Base-by-base conservation (phyloP, 2,113 vertebrate genomes). In the Thalassarche chlororhynchos region DNA sequence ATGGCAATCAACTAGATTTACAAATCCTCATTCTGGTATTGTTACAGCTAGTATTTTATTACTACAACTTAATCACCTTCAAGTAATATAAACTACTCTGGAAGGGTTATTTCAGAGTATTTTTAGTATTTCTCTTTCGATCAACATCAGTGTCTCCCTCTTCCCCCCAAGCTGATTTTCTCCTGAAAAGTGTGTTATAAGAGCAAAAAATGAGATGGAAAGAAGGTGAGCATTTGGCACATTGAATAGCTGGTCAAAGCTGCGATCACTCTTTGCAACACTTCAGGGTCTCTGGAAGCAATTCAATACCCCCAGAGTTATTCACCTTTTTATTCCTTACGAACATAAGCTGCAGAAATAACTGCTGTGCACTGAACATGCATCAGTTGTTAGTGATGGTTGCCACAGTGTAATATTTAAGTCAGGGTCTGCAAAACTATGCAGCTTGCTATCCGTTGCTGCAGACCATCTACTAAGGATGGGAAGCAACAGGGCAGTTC, bases 11-110 rank as follows among this genome's bases (percentile, higher is more conserved):
- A 66, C 14, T 38, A 32, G n/a, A 75, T 84, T 74, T 87, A 29
- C 55, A 90, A 78, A 81, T 81, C 51, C 60, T 94, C 5, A 0
- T 32, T 40, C 72, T 92, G 52, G n/a, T 89, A 55, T 51, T 92
- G 65, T 72, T 90, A 92, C 68, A 84, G 64, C 68, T 86, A 42
- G 62, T 70, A 54, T 70, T 96, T 89, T 71, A 90, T 60, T 86
- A 26, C 42, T 54, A 62, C 16, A 92, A 68, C 31, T 75, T 70
- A 38, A 60, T 64, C 46, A 84, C 9, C 52, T 90, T 31, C 80
- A 89, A 78, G 72, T 90, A 81, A 83, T 5, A 90, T 32, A 77
- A 92, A 94, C 42, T 42, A 55, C n/a, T 61, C 34, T 57, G 68
- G 26, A 88, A 34, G 12, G 8, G 4, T 78, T 71, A 62, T 70